Evolutionary conservation across 92 coral and sea anemone species (phyloP).

Genomic region (Zoanthus gigantus): DNA sequence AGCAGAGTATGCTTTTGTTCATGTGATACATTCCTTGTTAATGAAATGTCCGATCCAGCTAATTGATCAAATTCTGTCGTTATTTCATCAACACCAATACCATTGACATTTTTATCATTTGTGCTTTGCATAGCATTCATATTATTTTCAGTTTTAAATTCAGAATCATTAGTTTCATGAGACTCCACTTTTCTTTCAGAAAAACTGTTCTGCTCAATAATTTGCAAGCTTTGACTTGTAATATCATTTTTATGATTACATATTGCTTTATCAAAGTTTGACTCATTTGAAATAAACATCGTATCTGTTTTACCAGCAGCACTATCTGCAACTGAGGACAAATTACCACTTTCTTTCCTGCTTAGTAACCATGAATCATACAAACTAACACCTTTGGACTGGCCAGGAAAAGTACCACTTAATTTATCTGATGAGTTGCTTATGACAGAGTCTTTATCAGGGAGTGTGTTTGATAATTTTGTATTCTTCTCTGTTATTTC

Average conservation of each 20-base stretch:
- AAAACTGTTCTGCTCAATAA: background rate
- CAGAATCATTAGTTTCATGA: background rate
- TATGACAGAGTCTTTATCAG: constrained; percentile 4
- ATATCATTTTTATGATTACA: background rate
- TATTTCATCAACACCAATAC: background rate
- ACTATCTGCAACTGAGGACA: too few species aligned
- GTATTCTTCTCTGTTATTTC: constrained; percentile 45
- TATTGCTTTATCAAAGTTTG: constrained; percentile 32
- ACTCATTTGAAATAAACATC: background rate
- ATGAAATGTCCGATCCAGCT: constrained; percentile 6
- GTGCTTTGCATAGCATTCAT: background rate
- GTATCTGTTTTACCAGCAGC: background rate
- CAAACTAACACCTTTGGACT: constrained; percentile 33
- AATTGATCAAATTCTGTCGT: background rate
- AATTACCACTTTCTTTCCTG: constrained; percentile 25
- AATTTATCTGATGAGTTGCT: constrained; percentile 22
- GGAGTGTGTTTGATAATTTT: constrained; percentile 39
- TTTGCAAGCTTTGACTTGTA: background rate
- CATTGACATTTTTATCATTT: background rate
- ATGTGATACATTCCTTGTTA: constrained; percentile 13
- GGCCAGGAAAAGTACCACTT: constrained; percentile 65
- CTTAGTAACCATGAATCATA: constrained; percentile 39
- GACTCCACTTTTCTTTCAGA: background rate
- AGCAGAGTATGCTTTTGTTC: constrained; percentile 18
- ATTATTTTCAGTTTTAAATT: background rate